Evolutionary conservation across 1,140 invertebrate species (phyloP).

Genomic region (Ceratosolen solmsi): DNA sequence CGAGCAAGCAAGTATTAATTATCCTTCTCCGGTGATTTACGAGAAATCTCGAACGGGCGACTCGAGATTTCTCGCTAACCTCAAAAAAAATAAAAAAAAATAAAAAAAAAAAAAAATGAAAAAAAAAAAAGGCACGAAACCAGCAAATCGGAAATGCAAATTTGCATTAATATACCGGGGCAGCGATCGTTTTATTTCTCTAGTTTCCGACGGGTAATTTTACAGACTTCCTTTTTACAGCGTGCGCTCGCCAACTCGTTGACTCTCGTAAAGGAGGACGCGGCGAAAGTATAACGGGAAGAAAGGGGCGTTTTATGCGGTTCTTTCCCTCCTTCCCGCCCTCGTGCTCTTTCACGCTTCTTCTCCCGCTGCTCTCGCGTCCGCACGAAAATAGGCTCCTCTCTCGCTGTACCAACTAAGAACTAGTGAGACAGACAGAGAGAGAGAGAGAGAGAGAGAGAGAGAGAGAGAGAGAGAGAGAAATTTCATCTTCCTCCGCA

Average conservation of each 20-base stretch:
- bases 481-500: slow-evolving; percentile 16
- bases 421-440: slow-evolving; percentile 6
- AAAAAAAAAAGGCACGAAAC: background rate
- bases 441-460: background rate
- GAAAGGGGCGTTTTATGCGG: slow-evolving; percentile 50
- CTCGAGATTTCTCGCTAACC: background rate
- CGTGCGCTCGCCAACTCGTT: slow-evolving; percentile 6
- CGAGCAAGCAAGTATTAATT: background rate
- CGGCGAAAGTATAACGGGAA: slow-evolving; percentile 49
- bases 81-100: background rate
- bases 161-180: background rate
- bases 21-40: background rate
- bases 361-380: slow-evolving; percentile 42
- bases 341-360: slow-evolving; percentile 39
- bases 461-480: background rate
- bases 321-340: background rate
- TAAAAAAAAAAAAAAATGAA: background rate
- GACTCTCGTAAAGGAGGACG: slow-evolving; percentile 36
- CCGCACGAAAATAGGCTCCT: slow-evolving; percentile 9
- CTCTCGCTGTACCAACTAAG: background rate
- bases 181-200: background rate
- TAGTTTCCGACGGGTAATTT: slow-evolving; percentile 8
- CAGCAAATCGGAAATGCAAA: slow-evolving; percentile 8
- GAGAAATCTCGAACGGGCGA: background rate
- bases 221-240: slow-evolving; percentile 20